Percentiles rank a stretch among this genome's conserved stretches.
Conservation (phyloP, 2,113 vertebrate species). For the Bujurquina vittata region DNA sequence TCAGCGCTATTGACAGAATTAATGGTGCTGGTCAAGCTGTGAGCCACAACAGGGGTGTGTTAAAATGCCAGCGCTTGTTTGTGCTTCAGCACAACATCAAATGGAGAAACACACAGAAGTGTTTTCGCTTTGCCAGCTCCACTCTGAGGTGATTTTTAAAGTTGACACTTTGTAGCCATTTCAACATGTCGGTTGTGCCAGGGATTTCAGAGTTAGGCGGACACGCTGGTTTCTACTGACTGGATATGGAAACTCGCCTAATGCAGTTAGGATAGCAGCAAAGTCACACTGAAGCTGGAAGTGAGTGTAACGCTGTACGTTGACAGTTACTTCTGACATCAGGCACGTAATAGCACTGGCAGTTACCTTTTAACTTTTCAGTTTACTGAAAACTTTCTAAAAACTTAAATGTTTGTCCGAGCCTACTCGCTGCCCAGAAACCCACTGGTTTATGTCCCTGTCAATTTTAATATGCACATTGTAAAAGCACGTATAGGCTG, state of each 20-base stretch:
- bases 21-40: neutral
- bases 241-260: neutral
- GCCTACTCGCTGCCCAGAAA: neutral
- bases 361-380: neutral
- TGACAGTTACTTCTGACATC: neutral
- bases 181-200: too few relatives aligned
- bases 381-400: neutral
- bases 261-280: neutral
- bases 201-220: neutral
- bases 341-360: neutral
- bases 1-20: neutral
- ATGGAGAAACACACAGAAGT: neutral
- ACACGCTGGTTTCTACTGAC: accelerated
- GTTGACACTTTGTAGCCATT: too few relatives aligned
- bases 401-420: neutral
- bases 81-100: neutral
- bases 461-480: neutral
- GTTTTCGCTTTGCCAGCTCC: neutral
- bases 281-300: neutral
- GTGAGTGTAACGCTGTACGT: neutral
- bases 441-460: neutral
- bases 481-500: neutral
- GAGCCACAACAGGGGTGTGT: neutral
- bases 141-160: too few relatives aligned
- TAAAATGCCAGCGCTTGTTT: neutral